Evolutionary conservation across 2,797 vertebrate species (phyloP).

Genomic region (Syngnathus acus): DNA sequence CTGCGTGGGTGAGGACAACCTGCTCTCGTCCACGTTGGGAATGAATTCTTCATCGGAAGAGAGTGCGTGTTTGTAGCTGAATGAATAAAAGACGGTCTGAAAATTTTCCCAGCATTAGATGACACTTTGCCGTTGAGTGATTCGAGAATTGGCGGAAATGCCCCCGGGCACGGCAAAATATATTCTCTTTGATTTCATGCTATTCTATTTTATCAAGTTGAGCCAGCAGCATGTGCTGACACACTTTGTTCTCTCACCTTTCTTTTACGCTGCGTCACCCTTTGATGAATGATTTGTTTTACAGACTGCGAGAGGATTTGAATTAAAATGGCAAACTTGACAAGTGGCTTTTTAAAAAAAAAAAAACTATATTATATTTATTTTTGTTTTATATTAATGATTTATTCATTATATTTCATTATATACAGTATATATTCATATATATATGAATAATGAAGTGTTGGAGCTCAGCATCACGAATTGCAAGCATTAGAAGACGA

Average conservation of each 20-base stretch:
- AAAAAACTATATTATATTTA: no score
- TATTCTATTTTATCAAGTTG: constrained; percentile 10
- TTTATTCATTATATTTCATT: no score
- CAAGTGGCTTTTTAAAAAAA: neutral
- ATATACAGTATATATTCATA: no score
- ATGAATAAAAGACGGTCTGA: constrained; percentile 6
- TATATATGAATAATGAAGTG: neutral
- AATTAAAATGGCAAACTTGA: neutral
- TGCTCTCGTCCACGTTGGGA: neutral
- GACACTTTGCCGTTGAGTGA: constrained; percentile 21
- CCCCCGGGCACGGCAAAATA: constrained; percentile 25
- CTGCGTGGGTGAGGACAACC: neutral
- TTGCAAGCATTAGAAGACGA: neutral
- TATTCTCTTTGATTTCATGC: constrained; percentile 19
- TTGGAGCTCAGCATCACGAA: neutral
- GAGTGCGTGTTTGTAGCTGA: neutral
- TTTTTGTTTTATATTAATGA: no score
- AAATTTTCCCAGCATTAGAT: neutral
- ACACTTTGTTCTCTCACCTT: constrained; percentile 12
- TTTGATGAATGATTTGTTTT: constrained; percentile 10
- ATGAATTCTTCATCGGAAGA: constrained; percentile 6
- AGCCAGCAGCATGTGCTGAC: constrained; percentile 11
- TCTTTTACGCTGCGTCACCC: constrained; percentile 1
- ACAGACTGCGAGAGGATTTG: neutral
- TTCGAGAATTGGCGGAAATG: constrained; percentile 22